These are phyloP conservation scores for Leucopternis melanops DNA, from an alignment of 2,113 vertebrate genomes.

Conservation along the genomic window DNA sequence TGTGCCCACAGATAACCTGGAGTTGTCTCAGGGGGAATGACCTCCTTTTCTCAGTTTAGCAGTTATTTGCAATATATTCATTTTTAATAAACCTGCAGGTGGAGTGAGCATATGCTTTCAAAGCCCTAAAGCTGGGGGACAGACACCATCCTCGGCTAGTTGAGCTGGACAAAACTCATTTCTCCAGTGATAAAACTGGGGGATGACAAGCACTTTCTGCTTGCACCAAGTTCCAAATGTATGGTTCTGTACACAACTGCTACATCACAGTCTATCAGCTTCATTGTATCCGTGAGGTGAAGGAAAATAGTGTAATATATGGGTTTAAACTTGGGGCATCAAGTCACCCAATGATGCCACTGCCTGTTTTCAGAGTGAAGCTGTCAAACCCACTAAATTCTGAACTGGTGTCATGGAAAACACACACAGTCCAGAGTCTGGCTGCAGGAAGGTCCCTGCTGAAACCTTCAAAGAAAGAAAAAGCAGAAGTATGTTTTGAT, in stretches of 20 bases:
- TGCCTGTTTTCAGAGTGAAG: neutral
- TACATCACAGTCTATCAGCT: no score
- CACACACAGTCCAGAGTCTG: neutral
- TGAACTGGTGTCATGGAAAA: neutral
- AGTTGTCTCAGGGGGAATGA: neutral
- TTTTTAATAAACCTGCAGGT: neutral
- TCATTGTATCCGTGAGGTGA: accelerated
- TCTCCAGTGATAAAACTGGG: neutral
- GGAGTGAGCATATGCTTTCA: neutral
- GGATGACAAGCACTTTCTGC: neutral
- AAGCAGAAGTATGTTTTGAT: neutral
- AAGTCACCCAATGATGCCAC: neutral
- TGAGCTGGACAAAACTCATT: neutral
- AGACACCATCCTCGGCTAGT: no score
- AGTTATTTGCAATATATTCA: neutral
- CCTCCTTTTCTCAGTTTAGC: neutral
- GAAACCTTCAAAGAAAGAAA: neutral
- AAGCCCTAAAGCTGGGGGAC: neutral
- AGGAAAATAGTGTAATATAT: neutral
- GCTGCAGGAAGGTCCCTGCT: neutral
- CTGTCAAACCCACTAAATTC: neutral
- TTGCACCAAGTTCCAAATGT: neutral
- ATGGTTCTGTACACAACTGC: neutral
- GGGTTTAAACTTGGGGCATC: neutral
- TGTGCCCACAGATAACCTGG: neutral